Percentiles rank a stretch among this genome's conserved stretches.
Conservation (phyloP, 1,140 invertebrate species). For the Nasonia vitripennis region DNA sequence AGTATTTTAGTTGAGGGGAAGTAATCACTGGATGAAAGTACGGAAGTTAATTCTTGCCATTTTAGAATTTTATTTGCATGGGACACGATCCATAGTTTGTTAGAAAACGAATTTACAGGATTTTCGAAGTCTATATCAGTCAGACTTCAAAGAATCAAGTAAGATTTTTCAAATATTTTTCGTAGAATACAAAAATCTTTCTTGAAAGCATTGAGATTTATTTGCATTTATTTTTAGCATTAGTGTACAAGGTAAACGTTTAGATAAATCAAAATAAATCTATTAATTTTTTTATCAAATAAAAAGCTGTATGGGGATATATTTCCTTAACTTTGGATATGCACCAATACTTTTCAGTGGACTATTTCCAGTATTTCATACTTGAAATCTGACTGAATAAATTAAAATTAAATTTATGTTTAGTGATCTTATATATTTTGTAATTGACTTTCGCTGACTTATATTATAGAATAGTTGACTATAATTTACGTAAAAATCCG, state of each 20-base stretch:
- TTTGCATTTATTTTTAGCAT: neutral
- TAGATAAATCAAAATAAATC: neutral
- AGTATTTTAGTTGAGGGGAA: neutral
- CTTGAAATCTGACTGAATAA: too few relatives aligned
- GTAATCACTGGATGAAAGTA: conserved; percentile 16
- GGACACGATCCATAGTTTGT: neutral
- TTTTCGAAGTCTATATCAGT: neutral
- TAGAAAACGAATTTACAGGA: neutral
- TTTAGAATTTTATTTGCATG: conserved; percentile 7
- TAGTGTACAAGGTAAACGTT: neutral
- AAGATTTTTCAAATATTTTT: neutral
- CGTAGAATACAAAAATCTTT: too few relatives aligned
- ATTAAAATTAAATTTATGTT: too few relatives aligned
- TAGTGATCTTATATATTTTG: too few relatives aligned
- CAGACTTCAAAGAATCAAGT: neutral
- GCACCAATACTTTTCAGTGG: too few relatives aligned
- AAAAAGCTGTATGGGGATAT: neutral
- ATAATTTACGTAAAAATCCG: too few relatives aligned
- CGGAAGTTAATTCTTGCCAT: conserved; percentile 37
- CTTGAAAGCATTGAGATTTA: neutral
- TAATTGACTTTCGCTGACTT: too few relatives aligned
- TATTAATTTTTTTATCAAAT: neutral
- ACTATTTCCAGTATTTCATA: too few relatives aligned
- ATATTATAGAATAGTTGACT: too few relatives aligned
- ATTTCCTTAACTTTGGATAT: neutral